phyloP scores from a whole-genome alignment of 2,888 invertebrate genomes.

The Theristus sp. region DNA sequence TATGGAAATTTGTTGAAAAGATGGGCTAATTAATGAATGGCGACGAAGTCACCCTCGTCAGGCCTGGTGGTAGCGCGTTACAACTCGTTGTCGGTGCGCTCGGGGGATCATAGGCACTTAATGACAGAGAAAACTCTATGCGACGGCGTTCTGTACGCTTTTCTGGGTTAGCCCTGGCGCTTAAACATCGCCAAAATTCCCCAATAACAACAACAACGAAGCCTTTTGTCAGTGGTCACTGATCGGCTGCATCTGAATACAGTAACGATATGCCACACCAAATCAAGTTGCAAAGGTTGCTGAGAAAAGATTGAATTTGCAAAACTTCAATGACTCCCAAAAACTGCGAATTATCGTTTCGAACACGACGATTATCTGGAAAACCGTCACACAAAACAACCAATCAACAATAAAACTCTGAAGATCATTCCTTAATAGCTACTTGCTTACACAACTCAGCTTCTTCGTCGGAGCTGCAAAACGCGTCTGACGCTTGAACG shows the following conservation, averaged over 20 bases:
- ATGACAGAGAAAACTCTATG: too few species aligned
- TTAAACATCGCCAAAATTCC: too few species aligned
- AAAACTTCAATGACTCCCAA: not conserved
- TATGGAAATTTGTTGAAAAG: not conserved
- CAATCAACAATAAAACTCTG: too few species aligned
- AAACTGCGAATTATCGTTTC: not conserved
- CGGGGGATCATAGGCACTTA: too few species aligned
- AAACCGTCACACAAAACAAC: not conserved
- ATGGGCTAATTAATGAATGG: too few species aligned
- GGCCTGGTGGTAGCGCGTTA: too few species aligned
- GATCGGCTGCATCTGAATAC: not conserved
- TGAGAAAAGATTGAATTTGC: not conserved
- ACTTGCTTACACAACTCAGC: not conserved
- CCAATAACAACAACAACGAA: too few species aligned
- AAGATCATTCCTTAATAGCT: too few species aligned
- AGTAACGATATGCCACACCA: not conserved
- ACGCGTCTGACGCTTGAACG: not conserved
- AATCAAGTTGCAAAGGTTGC: not conserved
- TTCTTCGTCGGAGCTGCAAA: conserved; percentile 22
- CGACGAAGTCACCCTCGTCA: too few species aligned
- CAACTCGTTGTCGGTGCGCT: not conserved
- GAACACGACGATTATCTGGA: not conserved
- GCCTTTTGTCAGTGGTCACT: too few species aligned
- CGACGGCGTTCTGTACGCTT: too few species aligned
- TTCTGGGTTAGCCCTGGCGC: too few species aligned